phyloP scores from a whole-genome alignment of 2,888 invertebrate genomes.

The Sycophila texana region DNA sequence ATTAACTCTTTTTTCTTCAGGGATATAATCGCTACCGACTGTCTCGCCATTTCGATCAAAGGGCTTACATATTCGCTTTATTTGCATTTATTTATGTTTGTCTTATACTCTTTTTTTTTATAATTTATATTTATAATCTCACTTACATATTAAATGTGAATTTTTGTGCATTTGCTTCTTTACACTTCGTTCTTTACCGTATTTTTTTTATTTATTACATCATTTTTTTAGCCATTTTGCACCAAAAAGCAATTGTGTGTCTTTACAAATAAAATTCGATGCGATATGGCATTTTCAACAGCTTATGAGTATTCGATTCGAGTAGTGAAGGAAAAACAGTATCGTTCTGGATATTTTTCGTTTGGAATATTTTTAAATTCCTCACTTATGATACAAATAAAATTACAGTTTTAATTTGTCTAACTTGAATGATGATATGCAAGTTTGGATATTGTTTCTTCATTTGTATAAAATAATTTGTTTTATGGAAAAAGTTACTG shows the following conservation, averaged over 20 bases:
- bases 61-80: conserved; percentile 12
- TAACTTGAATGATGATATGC: too few relatives aligned
- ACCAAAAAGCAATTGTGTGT: not conserved
- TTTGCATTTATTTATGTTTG: conserved; percentile 39
- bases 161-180: conserved; percentile 44
- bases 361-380: too few relatives aligned
- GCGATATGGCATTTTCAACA: not conserved
- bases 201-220: conserved; percentile 18
- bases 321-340: too few relatives aligned
- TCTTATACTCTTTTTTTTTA: conserved; percentile 26
- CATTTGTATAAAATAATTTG: too few relatives aligned
- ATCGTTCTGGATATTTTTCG: too few relatives aligned
- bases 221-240: conserved; percentile 4
- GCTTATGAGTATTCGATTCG: not conserved
- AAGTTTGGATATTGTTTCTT: too few relatives aligned
- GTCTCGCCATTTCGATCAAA: conserved; percentile 13
- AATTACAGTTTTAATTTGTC: too few relatives aligned
- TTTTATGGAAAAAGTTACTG: too few relatives aligned
- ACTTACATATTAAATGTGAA: conserved; percentile 45
- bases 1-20: conserved; percentile 34
- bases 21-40: conserved; percentile 13
- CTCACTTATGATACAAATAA: too few relatives aligned
- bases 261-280: conserved; percentile 23
- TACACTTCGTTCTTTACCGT: conserved; percentile 11
- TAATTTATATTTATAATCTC: conserved; percentile 49